These are phyloP conservation scores for Andrena bucephala DNA, from an alignment of 2,888 invertebrate genomes.

Conservation along the genomic window DNA sequence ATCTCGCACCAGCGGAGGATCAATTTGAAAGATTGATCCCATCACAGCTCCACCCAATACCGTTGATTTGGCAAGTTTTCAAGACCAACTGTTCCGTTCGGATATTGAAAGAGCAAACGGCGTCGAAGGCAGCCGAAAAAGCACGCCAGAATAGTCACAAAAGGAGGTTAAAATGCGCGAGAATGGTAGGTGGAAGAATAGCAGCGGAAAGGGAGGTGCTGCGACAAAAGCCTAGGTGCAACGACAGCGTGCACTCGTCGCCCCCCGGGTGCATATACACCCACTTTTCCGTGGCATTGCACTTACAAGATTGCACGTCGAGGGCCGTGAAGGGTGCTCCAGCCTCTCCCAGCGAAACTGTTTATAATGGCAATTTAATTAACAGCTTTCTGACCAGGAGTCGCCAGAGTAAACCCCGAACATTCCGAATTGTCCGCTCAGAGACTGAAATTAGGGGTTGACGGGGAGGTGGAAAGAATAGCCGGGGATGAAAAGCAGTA, in stretches of 20 bases:
- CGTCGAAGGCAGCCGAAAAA: neutral
- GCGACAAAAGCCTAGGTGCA: constrained; percentile 42
- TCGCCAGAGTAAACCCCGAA: constrained; percentile 3
- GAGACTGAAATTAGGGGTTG: neutral
- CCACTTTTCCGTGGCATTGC: constrained; percentile 53
- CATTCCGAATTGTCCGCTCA: neutral
- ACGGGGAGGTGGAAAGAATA: neutral
- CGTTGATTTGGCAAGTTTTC: constrained; percentile 24
- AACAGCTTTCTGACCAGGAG: constrained; percentile 40
- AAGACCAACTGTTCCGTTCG: constrained; percentile 1
- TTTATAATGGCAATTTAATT: constrained; percentile 65
- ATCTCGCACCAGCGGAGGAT: neutral
- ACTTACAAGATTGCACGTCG: constrained; percentile 47
- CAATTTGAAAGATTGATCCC: neutral
- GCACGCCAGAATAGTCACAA: constrained; percentile 7
- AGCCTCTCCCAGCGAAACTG: constrained; percentile 22
- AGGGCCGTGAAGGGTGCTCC: constrained; percentile 19
- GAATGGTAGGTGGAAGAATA: constrained; percentile 21
- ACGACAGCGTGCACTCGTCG: constrained; percentile 24
- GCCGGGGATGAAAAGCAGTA: constrained; percentile 5
- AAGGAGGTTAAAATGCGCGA: constrained; percentile 5
- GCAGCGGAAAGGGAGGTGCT: neutral
- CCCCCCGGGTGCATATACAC: constrained; percentile 26
- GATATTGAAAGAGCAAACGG: constrained; percentile 1
- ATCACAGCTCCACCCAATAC: neutral